Evolutionary conservation across 2,113 vertebrate species (phyloP), one percentile per base, ranked within the genome.

Genomic region (Rhombomys opimus): DNA sequence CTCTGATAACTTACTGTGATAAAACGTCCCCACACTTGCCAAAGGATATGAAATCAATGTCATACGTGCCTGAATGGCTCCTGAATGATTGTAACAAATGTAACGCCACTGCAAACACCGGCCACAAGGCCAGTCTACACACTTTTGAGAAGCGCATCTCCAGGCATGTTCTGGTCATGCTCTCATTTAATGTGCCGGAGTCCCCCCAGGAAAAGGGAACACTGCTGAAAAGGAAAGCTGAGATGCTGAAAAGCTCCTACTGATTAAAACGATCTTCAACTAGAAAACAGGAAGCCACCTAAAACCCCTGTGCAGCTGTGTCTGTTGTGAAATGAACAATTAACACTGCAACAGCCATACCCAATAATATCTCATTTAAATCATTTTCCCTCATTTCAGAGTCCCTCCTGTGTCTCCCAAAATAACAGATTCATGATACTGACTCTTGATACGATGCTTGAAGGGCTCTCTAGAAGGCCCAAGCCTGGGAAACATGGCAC

Each of bases 11-110:
- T 23, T 8, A n/a, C 61, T 61, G 63, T 30, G 68, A 78, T 63
- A 93, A 61, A 82, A 23, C 57, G 93, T 68, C 87, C 89, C n/a
- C 65, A 76, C 90, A 46, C 67, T 7, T 81, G 81, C 67, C 85
- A 94, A 93, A 93, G 4, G 93, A 68, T 65, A 68, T 35, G 18
- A 35, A 87, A 68, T 87, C 59, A 97, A 57, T 54, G 91, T 91
- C 73, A 27, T 67, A 90, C 30, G 89, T 91, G 70, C 52, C 68
- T 67, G 77, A 92, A 87, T 94, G 35, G 80, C 95, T 95, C 91
- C 77, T 92, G 94, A 97, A 86, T 91, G 91, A 65, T 67, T 96
- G 89, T 87, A 95, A 95, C 70, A 84, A 94, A 92, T 93, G 38
- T 94, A 96, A 46, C 20, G 38, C 32, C 87, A 52, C 52, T 75